These are phyloP conservation scores for Fragum whitleyi DNA, from an alignment of 2,888 invertebrate genomes.

Conservation along the genomic window DNA sequence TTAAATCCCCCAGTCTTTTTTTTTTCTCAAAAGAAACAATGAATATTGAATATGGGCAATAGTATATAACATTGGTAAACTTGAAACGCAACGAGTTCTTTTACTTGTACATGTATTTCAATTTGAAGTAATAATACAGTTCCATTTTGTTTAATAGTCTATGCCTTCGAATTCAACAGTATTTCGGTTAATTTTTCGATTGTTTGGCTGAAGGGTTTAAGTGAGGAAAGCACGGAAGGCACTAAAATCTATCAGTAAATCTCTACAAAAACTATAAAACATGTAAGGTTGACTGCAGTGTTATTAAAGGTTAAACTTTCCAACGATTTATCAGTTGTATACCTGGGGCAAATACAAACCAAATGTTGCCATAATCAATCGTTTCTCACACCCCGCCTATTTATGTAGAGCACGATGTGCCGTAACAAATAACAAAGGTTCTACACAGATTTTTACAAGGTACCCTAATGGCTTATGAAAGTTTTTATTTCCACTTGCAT, in stretches of 20 bases:
- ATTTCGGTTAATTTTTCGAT: neutral
- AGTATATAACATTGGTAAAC: too few relatives aligned
- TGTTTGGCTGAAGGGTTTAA: neutral
- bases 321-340: neutral
- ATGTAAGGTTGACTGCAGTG: neutral
- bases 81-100: too few relatives aligned
- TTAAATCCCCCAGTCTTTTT: too few relatives aligned
- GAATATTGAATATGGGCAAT: too few relatives aligned
- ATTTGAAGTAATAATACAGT: too few relatives aligned
- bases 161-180: too few relatives aligned
- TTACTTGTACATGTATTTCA: too few relatives aligned
- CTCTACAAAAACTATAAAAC: neutral
- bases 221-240: neutral
- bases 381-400: slow-evolving; percentile 9
- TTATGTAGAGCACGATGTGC: neutral
- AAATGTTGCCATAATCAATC: slow-evolving; percentile 14
- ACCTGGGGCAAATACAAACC: slow-evolving; percentile 8
- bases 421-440: slow-evolving; percentile 2
- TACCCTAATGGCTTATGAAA: neutral
- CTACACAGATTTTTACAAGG: neutral
- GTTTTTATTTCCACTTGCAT: neutral
- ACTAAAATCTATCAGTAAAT: neutral
- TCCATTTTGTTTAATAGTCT: too few relatives aligned
- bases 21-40: too few relatives aligned
- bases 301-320: slow-evolving; percentile 4